Conservation (phyloP, 2,113 vertebrate genomes). For the Campylomormyrus tamandua region DNA sequence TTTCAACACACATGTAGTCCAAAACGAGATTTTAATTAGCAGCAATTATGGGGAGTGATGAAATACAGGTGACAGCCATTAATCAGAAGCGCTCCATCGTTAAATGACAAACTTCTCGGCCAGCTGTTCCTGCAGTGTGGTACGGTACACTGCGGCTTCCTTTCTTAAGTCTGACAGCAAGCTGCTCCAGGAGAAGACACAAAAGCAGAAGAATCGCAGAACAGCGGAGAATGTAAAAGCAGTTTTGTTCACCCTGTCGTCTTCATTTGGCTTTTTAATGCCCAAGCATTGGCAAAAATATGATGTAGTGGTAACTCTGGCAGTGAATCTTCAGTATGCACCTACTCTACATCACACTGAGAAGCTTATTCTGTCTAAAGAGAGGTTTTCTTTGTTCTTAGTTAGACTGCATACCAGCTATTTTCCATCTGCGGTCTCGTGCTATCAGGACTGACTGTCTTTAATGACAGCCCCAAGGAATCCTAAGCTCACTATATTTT, state of each 20-base stretch:
- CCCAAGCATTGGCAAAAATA: neutral
- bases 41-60: neutral
- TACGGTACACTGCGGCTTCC: neutral
- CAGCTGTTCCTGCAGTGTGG: neutral
- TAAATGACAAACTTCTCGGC: neutral
- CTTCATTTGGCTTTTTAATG: neutral
- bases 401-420: neutral
- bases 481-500: neutral
- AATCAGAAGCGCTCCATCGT: neutral
- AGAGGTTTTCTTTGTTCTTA: neutral
- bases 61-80: neutral
- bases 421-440: neutral
- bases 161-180: neutral
- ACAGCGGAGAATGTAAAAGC: neutral
- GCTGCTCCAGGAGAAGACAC: neutral
- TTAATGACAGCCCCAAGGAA: neutral
- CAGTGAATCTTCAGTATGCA: neutral
- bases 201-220: neutral
- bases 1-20: neutral
- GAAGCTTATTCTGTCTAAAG: neutral
- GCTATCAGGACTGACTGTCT: neutral
- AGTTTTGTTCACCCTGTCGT: neutral
- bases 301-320: neutral
- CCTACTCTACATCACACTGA: neutral
- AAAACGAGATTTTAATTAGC: neutral